Evolutionary conservation across 2,888 invertebrate species (phyloP).

Genomic region (Taenaris catops): DNA sequence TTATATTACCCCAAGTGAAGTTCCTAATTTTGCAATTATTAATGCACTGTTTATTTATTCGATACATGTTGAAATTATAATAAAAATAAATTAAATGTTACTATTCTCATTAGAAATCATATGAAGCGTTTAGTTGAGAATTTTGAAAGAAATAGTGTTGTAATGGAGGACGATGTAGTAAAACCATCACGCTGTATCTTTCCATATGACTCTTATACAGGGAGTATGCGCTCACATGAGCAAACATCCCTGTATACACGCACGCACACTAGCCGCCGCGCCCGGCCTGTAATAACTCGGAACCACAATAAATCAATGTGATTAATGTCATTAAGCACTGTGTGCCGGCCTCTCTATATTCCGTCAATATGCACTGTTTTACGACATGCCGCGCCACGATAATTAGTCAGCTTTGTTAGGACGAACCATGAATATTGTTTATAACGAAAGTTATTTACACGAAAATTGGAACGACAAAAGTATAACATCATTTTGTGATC

Average conservation of each 20-base stretch:
- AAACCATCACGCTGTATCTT: slow-evolving; percentile 53
- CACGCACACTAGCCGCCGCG: slow-evolving; percentile 51
- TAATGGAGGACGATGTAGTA: background rate
- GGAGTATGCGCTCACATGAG: slow-evolving; percentile 49
- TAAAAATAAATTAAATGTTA: too few species aligned
- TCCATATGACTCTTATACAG: slow-evolving; percentile 59
- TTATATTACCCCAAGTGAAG: background rate
- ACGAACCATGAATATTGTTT: slow-evolving; percentile 56
- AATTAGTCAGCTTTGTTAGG: slow-evolving; percentile 80
- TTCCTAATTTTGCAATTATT: background rate
- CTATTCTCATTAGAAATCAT: too few species aligned
- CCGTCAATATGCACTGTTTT: slow-evolving; percentile 80
- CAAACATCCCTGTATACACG: slow-evolving; percentile 31
- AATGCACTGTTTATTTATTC: too few species aligned
- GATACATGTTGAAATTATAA: too few species aligned
- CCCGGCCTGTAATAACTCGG: slow-evolving; percentile 79
- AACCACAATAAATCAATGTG: slow-evolving; percentile 81
- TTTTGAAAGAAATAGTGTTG: slow-evolving; percentile 1
- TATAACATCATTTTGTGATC: slow-evolving; percentile 7
- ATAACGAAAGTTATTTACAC: slow-evolving; percentile 30
- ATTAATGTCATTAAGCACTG: slow-evolving; percentile 81
- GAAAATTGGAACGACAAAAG: slow-evolving; percentile 30
- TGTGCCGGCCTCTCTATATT: slow-evolving; percentile 80
- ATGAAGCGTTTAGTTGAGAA: too few species aligned
- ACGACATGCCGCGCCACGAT: slow-evolving; percentile 75